Base-by-base conservation (phyloP, 2,888 invertebrate genomes). In the Sepioteuthis lessoniana region DNA sequence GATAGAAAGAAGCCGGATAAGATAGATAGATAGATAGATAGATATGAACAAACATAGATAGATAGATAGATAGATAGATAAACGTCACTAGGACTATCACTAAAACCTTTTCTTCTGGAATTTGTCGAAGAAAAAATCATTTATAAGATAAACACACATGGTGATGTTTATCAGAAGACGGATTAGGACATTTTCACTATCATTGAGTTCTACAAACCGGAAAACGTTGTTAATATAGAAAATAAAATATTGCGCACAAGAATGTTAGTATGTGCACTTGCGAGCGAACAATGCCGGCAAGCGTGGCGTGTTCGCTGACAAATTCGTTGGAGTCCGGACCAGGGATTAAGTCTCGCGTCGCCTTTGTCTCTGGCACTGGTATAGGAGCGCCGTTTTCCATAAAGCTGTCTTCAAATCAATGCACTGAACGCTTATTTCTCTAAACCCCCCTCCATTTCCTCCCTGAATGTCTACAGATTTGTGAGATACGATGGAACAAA, bases 291-390 rank as follows among this genome's bases (percentile, higher is more conserved):
- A 76, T 76, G 76, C 35, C n/a, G 35, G n/a, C 8, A n/a, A 76
- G 76, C n/a, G 16, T 76, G 76, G n/a, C 76, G 76, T 35, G 76
- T 76, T 76, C 76, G n/a, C 76, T 76, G 76, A 76, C 76, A 76
- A 76, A 76, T 76, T 76, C 76, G n/a, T 76, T 76, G 76, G 76
- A n/a, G 76, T 76, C 76, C 76, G 76, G 76, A 2, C 76, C 76
- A 35, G n/a, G 76, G 76, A 76, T 76, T 76, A 76, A 76, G 76
- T 35, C 76, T 19, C 16, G 76, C 76, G n/a, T 76, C 76, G 76
- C 76, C 76, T n/a, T 76, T 76, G 76, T 76, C 76, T 76, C 76
- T 76, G n/a, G 16, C n/a, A n/a, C 76, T n/a, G 76, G n/a, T n/a
- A n/a, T n/a, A n/a, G 76, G 8, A 16, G 76, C 7, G n/a, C n/a